phyloP scores from a whole-genome alignment of 2,797 vertebrate species.

The Odontamblyopus rebecca region DNA sequence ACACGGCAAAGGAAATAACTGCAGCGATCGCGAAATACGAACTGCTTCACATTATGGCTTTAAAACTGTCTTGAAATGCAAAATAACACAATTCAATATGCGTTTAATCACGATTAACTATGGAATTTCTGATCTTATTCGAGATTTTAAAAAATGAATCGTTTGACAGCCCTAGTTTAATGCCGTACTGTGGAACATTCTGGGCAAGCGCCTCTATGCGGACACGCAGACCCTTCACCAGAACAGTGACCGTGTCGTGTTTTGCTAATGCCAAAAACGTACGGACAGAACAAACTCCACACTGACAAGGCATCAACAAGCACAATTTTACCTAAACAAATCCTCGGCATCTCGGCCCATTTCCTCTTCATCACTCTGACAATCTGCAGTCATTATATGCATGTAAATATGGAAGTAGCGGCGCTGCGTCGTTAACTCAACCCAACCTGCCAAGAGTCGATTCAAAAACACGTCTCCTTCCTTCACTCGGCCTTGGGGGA shows the following conservation, averaged over 20 bases:
- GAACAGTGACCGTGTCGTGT: neutral
- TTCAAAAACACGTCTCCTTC: conserved; percentile 37
- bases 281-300: neutral
- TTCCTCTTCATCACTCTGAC: conserved; percentile 15
- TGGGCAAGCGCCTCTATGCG: no score
- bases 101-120: no score
- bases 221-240: no score
- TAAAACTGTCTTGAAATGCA: no score
- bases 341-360: neutral
- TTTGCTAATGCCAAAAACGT: neutral
- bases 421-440: conserved; percentile 9
- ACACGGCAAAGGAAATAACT: no score
- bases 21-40: no score
- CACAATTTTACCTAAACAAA: neutral
- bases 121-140: no score
- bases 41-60: no score
- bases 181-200: neutral
- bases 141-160: no score
- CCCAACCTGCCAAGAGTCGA: conserved; percentile 39
- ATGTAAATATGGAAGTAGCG: conserved; percentile 16
- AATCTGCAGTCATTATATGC: conserved; percentile 19
- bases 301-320: neutral
- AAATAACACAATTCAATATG: no score
- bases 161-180: no score
- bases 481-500: conserved; percentile 40